A percentile compares a stretch with the other conserved stretches of the same genome.
Evolutionary conservation across 2,888 invertebrate genomes (phyloP).

Genomic region (Drosophila testacea): DNA sequence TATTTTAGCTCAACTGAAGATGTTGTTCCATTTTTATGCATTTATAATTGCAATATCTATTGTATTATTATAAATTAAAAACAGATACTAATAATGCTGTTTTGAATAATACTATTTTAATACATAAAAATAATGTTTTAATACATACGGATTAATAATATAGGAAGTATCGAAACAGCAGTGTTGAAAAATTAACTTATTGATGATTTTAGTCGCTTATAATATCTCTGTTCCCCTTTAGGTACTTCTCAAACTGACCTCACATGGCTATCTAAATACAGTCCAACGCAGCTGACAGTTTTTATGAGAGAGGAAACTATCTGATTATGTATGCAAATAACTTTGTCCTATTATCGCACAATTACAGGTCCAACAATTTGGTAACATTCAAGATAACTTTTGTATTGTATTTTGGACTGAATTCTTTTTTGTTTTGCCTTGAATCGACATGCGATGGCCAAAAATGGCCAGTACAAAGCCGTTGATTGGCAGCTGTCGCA

Average conservation of each 20-base stretch:
- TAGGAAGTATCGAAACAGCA: no score
- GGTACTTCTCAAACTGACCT: constrained; percentile 3
- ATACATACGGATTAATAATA: no score
- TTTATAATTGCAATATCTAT: no score
- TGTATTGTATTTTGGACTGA: background rate
- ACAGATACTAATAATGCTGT: no score
- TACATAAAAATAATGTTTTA: no score
- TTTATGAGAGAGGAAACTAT: constrained; percentile 2
- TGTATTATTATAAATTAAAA: no score
- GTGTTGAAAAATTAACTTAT: no score
- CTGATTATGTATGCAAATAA: constrained; percentile 69
- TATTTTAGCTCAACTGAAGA: no score
- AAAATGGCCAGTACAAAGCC: constrained; percentile 32
- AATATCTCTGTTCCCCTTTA: background rate
- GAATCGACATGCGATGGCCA: constrained; percentile 42
- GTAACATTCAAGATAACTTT: constrained; percentile 19
- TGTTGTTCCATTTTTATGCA: no score
- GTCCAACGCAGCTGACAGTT: background rate
- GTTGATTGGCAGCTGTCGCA: constrained; percentile 74
- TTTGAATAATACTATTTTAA: no score
- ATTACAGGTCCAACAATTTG: constrained; percentile 50
- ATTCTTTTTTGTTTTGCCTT: constrained; percentile 2
- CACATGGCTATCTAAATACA: background rate
- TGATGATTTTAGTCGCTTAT: no score
- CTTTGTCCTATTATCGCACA: constrained; percentile 68